Conservation (phyloP, 2,113 vertebrate species). For the Cricetomys ansorgei region DNA sequence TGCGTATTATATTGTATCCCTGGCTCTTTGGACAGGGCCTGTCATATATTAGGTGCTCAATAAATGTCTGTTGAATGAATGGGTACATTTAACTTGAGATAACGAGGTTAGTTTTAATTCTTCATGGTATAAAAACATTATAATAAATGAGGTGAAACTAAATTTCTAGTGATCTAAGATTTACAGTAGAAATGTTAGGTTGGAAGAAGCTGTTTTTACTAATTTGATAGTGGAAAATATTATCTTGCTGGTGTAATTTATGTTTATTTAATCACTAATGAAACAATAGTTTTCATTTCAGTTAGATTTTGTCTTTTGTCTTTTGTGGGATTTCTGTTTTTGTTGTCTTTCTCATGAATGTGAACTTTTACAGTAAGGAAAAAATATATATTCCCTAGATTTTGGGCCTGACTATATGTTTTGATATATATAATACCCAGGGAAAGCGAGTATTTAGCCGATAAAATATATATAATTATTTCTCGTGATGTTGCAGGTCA, state of each 20-base stretch:
- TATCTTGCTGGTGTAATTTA: background rate
- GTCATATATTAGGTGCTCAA: background rate
- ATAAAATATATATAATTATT: background rate
- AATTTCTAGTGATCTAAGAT: background rate
- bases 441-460: slow-evolving; percentile 38
- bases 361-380: background rate
- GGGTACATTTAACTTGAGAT: background rate
- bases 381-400: background rate
- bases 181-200: slow-evolving; percentile 12
- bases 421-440: background rate
- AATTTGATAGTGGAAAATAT: slow-evolving; percentile 18
- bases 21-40: background rate
- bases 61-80: slow-evolving; percentile 13
- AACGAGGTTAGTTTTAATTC: slow-evolving; percentile 41
- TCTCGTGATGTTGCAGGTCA: background rate
- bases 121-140: background rate
- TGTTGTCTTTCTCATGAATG: background rate
- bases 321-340: slow-evolving; percentile 24
- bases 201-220: background rate
- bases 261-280: slow-evolving; percentile 4
- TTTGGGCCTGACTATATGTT: background rate
- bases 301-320: slow-evolving; percentile 29
- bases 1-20: background rate
- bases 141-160: background rate
- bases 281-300: slow-evolving; percentile 8